phyloP scores from a whole-genome alignment of 2,888 invertebrate species.

The Trachelus stipa region DNA sequence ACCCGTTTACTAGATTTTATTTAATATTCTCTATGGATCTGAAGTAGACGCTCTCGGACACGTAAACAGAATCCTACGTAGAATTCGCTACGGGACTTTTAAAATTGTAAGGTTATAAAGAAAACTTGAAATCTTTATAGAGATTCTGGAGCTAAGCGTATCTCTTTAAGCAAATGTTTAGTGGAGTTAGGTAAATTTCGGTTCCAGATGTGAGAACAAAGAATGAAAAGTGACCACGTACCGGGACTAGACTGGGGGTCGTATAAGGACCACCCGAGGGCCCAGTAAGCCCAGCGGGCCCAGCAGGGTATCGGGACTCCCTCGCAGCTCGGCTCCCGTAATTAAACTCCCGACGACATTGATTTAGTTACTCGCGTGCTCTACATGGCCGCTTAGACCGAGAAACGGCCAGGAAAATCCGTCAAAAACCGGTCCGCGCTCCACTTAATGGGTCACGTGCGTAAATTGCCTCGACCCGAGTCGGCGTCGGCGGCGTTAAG shows the following conservation, averaged over 20 bases:
- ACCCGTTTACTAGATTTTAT: neutral
- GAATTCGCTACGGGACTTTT: neutral
- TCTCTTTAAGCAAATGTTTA: neutral
- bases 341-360: conserved; percentile 59
- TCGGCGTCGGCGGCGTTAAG: neutral
- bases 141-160: neutral
- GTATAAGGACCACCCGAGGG: conserved; percentile 51
- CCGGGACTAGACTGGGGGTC: neutral
- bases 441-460: conserved; percentile 11
- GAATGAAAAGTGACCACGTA: conserved; percentile 11
- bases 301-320: conserved; percentile 38
- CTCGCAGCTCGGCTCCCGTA: conserved; percentile 42
- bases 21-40: neutral
- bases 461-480: conserved; percentile 5
- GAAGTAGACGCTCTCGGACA: neutral
- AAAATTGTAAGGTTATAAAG: neutral
- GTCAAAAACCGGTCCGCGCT: conserved; percentile 10
- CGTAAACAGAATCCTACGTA: neutral
- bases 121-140: neutral
- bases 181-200: neutral
- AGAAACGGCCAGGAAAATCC: conserved; percentile 9
- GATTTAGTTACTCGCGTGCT: conserved; percentile 56
- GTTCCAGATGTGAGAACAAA: neutral
- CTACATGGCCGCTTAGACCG: conserved; percentile 35
- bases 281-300: conserved; percentile 35